Evolutionary conservation across 2,888 invertebrate genomes (phyloP).

Genomic region (Tetropium fuscum): DNA sequence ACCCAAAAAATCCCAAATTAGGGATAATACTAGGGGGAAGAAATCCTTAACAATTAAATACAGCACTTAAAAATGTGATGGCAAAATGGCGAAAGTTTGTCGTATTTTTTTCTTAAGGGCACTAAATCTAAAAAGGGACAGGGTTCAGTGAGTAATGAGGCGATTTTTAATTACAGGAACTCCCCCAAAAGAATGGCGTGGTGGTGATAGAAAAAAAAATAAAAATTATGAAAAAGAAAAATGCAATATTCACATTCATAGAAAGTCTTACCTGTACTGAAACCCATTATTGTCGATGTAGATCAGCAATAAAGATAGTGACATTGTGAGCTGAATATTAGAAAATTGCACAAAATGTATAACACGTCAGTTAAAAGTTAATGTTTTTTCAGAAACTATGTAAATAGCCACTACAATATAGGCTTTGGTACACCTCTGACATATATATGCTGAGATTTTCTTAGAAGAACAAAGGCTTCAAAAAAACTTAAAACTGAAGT

Average conservation of each 20-base stretch:
- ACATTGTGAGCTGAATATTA: no score
- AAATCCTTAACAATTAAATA: neutral
- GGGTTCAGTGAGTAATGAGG: constrained; percentile 5
- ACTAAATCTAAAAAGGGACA: neutral
- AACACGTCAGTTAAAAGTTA: constrained; percentile 6
- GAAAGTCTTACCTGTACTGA: no score
- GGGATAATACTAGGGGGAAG: no score
- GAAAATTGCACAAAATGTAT: no score
- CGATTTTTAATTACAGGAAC: constrained; percentile 7
- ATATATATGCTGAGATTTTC: constrained; percentile 12
- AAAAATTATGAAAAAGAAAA: constrained; percentile 1
- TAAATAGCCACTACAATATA: constrained; percentile 10
- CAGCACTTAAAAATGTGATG: neutral
- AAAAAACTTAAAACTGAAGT: constrained; percentile 9
- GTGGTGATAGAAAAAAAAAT: constrained; percentile 3
- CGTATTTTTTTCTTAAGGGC: neutral
- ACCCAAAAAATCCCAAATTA: neutral
- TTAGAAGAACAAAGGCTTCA: constrained; percentile 9
- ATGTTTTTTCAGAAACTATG: constrained; percentile 15
- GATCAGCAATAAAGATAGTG: no score
- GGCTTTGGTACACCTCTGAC: constrained; percentile 9
- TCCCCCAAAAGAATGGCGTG: neutral
- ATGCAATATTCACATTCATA: no score
- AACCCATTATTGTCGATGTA: no score
- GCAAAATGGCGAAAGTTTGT: constrained; percentile 1